These are phyloP conservation scores for Rhynchophorus ferrugineus DNA, from an alignment of 1,140 invertebrate species.

Conservation along the genomic window DNA sequence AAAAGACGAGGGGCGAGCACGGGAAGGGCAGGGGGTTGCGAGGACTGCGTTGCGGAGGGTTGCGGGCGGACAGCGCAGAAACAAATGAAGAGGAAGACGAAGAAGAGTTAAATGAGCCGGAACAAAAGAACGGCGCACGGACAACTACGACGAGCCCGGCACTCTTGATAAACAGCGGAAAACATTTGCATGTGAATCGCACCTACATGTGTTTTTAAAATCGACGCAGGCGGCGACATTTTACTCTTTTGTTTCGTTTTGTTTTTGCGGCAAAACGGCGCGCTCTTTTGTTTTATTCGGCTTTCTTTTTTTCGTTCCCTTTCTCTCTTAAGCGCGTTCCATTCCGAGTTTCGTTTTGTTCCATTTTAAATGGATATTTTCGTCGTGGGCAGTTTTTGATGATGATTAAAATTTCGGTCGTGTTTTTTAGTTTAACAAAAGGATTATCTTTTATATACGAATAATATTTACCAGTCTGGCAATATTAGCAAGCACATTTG, in stretches of 20 bases:
- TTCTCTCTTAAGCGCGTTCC: too few species aligned
- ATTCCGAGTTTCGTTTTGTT: too few species aligned
- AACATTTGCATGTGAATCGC: slow-evolving; percentile 32
- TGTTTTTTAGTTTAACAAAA: too few species aligned
- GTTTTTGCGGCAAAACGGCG: neutral
- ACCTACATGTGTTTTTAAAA: slow-evolving; percentile 30
- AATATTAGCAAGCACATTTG: too few species aligned
- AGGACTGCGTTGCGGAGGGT: too few species aligned
- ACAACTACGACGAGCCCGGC: slow-evolving; percentile 15
- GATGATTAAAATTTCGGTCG: too few species aligned
- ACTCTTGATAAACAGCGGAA: slow-evolving; percentile 31
- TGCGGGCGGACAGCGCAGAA: slow-evolving; percentile 16
- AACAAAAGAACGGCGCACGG: slow-evolving; percentile 28
- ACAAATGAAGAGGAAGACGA: slow-evolving; percentile 33
- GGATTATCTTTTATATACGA: too few species aligned
- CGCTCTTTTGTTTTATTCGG: neutral
- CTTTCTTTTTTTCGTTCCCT: neutral
- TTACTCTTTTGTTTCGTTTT: neutral
- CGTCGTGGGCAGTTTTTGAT: too few species aligned
- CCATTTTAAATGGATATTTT: too few species aligned
- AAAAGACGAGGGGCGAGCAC: neutral
- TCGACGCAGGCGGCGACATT: neutral
- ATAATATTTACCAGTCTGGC: too few species aligned
- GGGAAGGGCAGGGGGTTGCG: too few species aligned
- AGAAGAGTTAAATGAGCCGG: slow-evolving; percentile 33